Evolutionary conservation across 2,888 invertebrate genomes (phyloP), one percentile per base, ranked within the genome.

Genomic region (Parelbella ahira): DNA sequence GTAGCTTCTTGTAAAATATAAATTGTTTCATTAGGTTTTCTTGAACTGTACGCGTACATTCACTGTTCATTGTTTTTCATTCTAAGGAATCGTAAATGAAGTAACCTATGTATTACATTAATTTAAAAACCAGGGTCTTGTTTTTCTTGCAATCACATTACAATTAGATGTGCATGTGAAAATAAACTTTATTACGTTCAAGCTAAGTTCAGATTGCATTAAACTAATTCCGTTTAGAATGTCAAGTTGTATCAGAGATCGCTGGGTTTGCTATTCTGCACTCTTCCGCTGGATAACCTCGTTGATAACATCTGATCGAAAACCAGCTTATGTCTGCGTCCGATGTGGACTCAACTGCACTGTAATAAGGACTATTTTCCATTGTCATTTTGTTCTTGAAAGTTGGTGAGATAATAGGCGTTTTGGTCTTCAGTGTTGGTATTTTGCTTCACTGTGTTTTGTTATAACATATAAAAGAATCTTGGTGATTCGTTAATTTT

Each of bases 241-340:
- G 42, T 42, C 42, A 42, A 42, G 34, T 28, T 2, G 27, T 42
- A 42, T 42, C 43, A 29, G 29, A 30, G 43, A 43, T 43, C 36
- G 43, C 24, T 27, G 19, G 27, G 41, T 27, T n/a, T 36, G 36
- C 28, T 34, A 30, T 36, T 39, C 38, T 42, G 39, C 38, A 42
- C 33, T 52, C 52, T 56, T 58, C 57, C 56, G 54, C 50, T 48
- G 46, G 37, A 28, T 56, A 54, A 52, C 54, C 56, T 58, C 56
- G 54, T 32, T 49, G 56, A 56, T 56, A 53, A 29, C 41, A 55
- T 56, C 56, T 47, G 38, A 44, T 51, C 34, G 39, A 34, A 10
- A 44, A 52, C 37, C n/a, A n/a, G n/a, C n/a, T n/a, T n/a, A n/a
- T n/a, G n/a, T n/a, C n/a, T n/a, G 38, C 37, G 10, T 13, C 13